Evolutionary conservation across 2,797 vertebrate genomes (phyloP).

Genomic region (Zenarchopterus dispar): DNA sequence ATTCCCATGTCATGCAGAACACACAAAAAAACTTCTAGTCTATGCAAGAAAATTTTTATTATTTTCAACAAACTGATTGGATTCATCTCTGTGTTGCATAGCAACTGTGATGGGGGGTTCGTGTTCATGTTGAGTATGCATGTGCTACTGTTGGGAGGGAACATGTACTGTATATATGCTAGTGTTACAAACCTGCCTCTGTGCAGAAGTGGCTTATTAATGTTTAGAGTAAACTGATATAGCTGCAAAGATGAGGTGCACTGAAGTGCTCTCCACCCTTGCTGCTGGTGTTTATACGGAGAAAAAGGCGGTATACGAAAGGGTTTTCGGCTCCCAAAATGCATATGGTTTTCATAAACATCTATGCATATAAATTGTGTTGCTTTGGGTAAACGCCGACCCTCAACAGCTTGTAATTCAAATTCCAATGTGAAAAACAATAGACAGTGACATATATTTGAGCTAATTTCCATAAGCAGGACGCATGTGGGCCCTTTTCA

Average conservation of each 20-base stretch:
- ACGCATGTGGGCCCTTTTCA: constrained; percentile 10
- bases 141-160: constrained; percentile 5
- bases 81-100: constrained; percentile 74
- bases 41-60: constrained; percentile 41
- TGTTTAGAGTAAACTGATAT: constrained; percentile 28
- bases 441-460: constrained; percentile 18
- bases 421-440: constrained; percentile 8
- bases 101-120: constrained; percentile 67
- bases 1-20: constrained; percentile 17
- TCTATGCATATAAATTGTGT: neutral
- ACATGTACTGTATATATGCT: neutral
- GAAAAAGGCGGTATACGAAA: too few species aligned
- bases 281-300: neutral
- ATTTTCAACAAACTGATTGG: constrained; percentile 54
- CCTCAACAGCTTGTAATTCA: constrained; percentile 1
- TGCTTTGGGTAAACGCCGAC: neutral
- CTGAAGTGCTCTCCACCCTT: constrained; percentile 4
- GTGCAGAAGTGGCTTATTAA: constrained; percentile 43
- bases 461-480: neutral
- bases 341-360: neutral
- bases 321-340: too few species aligned
- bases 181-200: constrained; percentile 18
- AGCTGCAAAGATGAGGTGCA: neutral
- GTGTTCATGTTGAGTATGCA: neutral
- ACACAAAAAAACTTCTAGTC: constrained; percentile 21